Percentiles rank a stretch among this genome's conserved stretches.
phyloP scores from a whole-genome alignment of 2,888 invertebrate species.

The Eucera pruinosa region DNA sequence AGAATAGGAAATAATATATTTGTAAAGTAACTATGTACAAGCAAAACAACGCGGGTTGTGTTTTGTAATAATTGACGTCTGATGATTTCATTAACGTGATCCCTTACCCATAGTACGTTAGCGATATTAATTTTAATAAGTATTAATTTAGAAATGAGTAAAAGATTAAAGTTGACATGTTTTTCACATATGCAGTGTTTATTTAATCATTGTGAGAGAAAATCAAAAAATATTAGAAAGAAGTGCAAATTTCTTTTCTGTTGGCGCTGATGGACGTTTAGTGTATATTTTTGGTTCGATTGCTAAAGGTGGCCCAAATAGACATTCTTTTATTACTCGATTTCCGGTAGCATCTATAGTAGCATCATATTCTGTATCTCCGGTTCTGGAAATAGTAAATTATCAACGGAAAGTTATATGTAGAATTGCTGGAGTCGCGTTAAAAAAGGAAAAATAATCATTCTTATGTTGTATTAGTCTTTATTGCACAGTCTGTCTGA shows the following conservation, averaged over 20 bases:
- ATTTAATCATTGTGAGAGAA: neutral
- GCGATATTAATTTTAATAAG: neutral
- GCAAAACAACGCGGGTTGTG: slow-evolving; percentile 43
- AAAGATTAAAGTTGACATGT: neutral
- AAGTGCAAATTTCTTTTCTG: slow-evolving; percentile 47
- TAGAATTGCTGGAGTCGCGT: neutral
- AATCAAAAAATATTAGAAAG: slow-evolving; percentile 46
- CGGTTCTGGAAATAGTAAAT: slow-evolving; percentile 68
- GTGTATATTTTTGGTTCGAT: slow-evolving; percentile 49
- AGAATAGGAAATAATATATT: slow-evolving; percentile 43
- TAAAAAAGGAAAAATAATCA: neutral
- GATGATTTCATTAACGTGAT: slow-evolving; percentile 41
- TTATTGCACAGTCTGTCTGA: too few relatives aligned
- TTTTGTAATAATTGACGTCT: slow-evolving; percentile 65
- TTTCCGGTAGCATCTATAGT: slow-evolving; percentile 70
- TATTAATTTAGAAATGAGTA: neutral
- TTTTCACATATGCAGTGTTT: neutral
- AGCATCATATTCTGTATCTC: slow-evolving; percentile 71
- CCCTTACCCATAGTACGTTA: slow-evolving; percentile 1
- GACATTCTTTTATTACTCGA: slow-evolving; percentile 57
- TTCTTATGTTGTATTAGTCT: slow-evolving; percentile 1
- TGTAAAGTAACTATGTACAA: slow-evolving; percentile 38
- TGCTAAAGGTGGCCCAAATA: slow-evolving; percentile 61
- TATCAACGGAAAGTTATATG: neutral
- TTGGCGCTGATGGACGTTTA: slow-evolving; percentile 53